A percentile compares a stretch with the other conserved stretches of the same genome.
Conservation (phyloP, 2,797 vertebrate species). For the Mallotus villosus region DNA sequence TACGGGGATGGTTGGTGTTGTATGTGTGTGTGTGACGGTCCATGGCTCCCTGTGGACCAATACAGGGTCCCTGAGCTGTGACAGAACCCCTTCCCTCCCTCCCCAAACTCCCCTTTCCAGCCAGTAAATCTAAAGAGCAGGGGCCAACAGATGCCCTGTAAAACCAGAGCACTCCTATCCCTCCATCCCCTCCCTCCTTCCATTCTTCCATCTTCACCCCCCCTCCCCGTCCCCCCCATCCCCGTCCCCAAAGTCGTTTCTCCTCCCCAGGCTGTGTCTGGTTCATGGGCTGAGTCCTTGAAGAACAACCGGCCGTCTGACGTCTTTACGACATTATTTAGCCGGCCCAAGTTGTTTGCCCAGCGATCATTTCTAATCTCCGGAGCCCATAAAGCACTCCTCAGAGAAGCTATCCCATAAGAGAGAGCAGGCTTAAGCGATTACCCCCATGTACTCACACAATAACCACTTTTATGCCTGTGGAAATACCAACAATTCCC, state of each 20-base stretch:
- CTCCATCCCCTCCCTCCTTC: constrained; percentile 27
- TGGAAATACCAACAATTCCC: constrained; percentile 35
- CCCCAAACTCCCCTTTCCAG: constrained; percentile 6
- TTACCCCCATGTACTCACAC: not conserved
- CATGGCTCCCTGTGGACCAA: constrained; percentile 55
- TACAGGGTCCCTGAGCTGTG: constrained; percentile 30
- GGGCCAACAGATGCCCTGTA: constrained; percentile 64
- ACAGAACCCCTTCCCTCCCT: constrained; percentile 22
- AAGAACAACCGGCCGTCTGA: constrained; percentile 62
- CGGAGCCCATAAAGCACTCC: constrained; percentile 52
- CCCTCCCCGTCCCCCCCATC: too few relatives aligned
- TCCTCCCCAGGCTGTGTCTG: constrained; percentile 24
- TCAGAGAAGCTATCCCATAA: constrained; percentile 48
- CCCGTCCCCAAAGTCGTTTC: constrained; percentile 44
- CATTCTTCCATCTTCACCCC: not conserved
- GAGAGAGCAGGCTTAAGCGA: constrained; percentile 25
- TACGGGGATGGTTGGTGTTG: not conserved
- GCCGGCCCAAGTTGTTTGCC: constrained; percentile 60
- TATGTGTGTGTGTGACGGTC: constrained; percentile 41
- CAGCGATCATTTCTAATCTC: constrained; percentile 70
- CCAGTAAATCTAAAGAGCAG: constrained; percentile 68
- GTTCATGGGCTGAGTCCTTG: constrained; percentile 65
- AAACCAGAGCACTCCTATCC: constrained; percentile 37
- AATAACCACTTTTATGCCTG: constrained; percentile 45
- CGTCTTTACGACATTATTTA: constrained; percentile 73